Conservation (phyloP, 2,888 invertebrate genomes). For the Standfussiana lucernea region DNA sequence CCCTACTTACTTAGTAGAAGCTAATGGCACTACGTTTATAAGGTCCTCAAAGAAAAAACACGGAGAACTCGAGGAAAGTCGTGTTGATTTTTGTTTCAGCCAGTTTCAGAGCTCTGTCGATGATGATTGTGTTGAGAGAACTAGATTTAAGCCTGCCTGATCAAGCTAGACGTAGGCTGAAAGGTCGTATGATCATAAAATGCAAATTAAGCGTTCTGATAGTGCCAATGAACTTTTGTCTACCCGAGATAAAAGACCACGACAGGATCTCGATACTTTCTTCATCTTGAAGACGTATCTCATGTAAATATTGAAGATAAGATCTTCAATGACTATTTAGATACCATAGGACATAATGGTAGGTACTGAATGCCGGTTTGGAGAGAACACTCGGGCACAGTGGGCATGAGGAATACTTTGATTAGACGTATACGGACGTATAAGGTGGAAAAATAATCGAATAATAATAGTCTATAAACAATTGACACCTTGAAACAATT, state of each 20-base stretch:
- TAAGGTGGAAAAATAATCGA: not conserved
- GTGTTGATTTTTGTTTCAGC: not conserved
- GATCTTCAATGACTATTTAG: not conserved
- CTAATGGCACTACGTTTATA: not conserved
- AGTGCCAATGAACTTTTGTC: not conserved
- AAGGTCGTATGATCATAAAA: not conserved
- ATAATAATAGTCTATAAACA: not conserved
- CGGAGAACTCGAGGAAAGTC: not conserved
- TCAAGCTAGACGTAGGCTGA: not conserved
- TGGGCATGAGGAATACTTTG: not conserved
- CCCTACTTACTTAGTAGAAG: not conserved
- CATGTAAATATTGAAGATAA: not conserved
- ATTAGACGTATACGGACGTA: no score
- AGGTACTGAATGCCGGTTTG: not conserved
- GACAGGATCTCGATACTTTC: not conserved
- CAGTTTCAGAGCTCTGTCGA: not conserved
- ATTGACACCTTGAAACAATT: conserved; percentile 29
- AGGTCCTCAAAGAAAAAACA: not conserved
- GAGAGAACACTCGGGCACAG: not conserved
- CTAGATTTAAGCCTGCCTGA: not conserved
- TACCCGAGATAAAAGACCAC: no score
- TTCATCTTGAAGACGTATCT: not conserved
- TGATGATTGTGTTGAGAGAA: not conserved
- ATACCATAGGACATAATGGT: not conserved
- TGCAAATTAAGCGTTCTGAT: not conserved